Evolutionary conservation across 2,888 invertebrate genomes (phyloP).

Genomic region (Apamea sordens): DNA sequence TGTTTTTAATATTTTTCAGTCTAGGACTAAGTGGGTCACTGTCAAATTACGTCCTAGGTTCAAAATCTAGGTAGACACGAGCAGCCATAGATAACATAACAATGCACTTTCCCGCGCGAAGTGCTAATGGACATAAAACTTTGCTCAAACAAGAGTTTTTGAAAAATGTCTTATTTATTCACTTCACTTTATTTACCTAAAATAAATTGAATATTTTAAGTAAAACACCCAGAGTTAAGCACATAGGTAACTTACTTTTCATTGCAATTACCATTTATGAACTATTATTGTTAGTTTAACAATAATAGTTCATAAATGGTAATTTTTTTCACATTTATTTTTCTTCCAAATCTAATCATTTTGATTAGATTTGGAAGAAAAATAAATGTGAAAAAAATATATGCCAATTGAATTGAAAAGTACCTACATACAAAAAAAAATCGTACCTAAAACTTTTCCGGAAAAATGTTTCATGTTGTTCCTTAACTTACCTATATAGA

Average conservation of each 20-base stretch:
- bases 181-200: neutral
- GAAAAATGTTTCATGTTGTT: neutral
- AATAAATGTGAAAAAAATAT: too few species aligned
- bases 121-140: slow-evolving; percentile 33
- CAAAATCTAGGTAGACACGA: slow-evolving; percentile 20
- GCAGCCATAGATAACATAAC: slow-evolving; percentile 17
- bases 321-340: too few species aligned
- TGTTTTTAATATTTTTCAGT: neutral
- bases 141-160: slow-evolving; percentile 1
- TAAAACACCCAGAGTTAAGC: neutral
- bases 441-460: neutral
- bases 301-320: too few species aligned
- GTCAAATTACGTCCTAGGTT: slow-evolving; percentile 31
- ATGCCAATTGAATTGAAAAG: too few species aligned
- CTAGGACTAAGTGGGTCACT: slow-evolving; percentile 9
- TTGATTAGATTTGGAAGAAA: neutral
- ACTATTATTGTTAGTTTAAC: neutral
- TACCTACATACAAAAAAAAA: neutral
- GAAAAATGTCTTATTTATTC: neutral
- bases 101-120: slow-evolving; percentile 37
- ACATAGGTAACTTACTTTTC: neutral
- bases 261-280: neutral
- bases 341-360: too few species aligned
- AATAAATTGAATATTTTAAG: neutral
- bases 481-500: neutral